Percentiles rank a stretch among this genome's conserved stretches.
Conservation (phyloP, 2,888 invertebrate species). For the Drosophila aldrichi region DNA sequence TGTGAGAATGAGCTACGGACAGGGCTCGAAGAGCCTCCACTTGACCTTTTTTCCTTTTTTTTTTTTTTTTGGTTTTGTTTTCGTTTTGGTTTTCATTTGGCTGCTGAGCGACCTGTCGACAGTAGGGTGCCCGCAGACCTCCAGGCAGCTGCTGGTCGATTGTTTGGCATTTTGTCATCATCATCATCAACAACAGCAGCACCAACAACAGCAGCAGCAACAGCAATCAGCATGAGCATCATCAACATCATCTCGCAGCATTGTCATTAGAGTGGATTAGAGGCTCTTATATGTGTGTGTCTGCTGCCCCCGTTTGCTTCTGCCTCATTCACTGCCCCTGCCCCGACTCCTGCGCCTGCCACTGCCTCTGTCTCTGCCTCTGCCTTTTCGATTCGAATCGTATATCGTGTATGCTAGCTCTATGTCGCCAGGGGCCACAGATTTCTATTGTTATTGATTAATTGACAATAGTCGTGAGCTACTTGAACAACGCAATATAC, state of each 20-base stretch:
- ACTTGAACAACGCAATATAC: constrained; percentile 48
- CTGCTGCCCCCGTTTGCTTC: constrained; percentile 39
- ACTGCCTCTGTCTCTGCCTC: constrained; percentile 7
- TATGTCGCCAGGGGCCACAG: constrained; percentile 60
- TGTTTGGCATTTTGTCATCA: constrained; percentile 76
- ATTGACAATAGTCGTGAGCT: constrained; percentile 70
- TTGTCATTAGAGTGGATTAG: constrained; percentile 58
- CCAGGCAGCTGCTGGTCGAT: constrained; percentile 63
- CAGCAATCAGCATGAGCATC: constrained; percentile 45
- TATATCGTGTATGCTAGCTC: constrained; percentile 23
- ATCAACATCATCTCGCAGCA: constrained; percentile 30
- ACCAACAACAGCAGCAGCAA: constrained; percentile 48
- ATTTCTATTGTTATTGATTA: constrained; percentile 74
- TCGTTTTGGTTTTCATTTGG: constrained; percentile 24
- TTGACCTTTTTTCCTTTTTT: constrained; percentile 58
- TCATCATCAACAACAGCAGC: constrained; percentile 54
- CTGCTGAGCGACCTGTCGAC: constrained; percentile 54
- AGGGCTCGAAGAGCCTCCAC: constrained; percentile 49
- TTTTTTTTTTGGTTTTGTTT: not conserved
- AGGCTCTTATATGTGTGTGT: constrained; percentile 35
- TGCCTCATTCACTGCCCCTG: constrained; percentile 15
- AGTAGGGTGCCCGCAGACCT: constrained; percentile 74
- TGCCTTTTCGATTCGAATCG: constrained; percentile 29
- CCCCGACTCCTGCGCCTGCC: constrained; percentile 27
- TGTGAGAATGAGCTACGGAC: constrained; percentile 79